phyloP scores from a whole-genome alignment of 2,797 vertebrate species.

The Micrastur ruficollis region DNA sequence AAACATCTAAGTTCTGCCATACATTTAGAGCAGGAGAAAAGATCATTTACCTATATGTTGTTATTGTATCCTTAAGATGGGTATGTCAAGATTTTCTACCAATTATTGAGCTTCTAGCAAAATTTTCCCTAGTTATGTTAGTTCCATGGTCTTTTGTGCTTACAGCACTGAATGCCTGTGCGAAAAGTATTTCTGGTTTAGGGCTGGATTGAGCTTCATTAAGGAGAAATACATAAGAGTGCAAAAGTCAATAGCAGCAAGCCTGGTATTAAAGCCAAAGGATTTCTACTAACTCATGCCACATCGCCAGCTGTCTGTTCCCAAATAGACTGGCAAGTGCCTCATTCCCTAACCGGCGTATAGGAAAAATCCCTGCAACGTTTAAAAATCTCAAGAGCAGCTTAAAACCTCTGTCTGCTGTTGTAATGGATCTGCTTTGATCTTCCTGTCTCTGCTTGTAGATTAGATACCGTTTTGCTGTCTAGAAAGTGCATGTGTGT shows the following conservation, averaged over 20 bases:
- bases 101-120: neutral
- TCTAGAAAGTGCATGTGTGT: neutral
- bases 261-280: neutral
- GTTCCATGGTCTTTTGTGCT: neutral
- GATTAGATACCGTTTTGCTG: neutral
- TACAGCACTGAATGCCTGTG: neutral
- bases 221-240: neutral
- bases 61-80: neutral
- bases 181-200: neutral
- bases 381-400: neutral
- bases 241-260: neutral
- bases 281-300: neutral
- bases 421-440: neutral
- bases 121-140: neutral
- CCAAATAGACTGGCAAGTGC: neutral
- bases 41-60: rapidly evolving
- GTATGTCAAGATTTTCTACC: rapidly evolving
- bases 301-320: neutral
- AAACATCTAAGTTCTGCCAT: neutral
- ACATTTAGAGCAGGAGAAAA: neutral
- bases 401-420: neutral
- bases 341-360: neutral
- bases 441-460: neutral
- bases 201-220: neutral
- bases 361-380: neutral